Evolutionary conservation across 2,113 vertebrate genomes (phyloP).

Genomic region (Beaufortia kweichowensis): DNA sequence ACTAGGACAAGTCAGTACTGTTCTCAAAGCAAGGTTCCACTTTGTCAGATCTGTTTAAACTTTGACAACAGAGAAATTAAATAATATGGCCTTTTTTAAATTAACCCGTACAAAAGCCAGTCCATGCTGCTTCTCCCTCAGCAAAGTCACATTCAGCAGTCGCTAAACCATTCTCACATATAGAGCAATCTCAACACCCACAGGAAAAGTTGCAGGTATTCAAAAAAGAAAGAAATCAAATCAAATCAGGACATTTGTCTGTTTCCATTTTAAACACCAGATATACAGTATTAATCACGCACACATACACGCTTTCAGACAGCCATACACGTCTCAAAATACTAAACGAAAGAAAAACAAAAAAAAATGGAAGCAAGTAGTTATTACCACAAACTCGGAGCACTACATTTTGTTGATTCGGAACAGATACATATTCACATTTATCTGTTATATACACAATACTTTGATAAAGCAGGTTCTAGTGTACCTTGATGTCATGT

Average conservation of each 20-base stretch:
- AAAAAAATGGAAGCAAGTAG: conserved; percentile 71
- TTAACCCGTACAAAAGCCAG: conserved; percentile 82
- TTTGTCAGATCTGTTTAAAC: conserved; percentile 72
- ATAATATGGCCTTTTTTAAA: conserved; percentile 80
- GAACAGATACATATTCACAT: conserved; percentile 79
- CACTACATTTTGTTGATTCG: conserved; percentile 69
- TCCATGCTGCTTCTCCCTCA: conserved; percentile 76
- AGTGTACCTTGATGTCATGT: conserved; percentile 69
- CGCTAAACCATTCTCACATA: conserved; percentile 75
- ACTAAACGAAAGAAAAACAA: conserved; percentile 50
- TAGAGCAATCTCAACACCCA: conserved; percentile 71
- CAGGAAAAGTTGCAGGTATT: conserved; percentile 72
- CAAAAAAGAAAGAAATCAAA: conserved; percentile 53
- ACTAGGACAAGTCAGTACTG: conserved; percentile 52
- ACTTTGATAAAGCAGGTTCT: conserved; percentile 65
- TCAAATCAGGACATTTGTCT: conserved; percentile 68
- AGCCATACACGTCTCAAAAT: conserved; percentile 67
- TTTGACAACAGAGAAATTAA: conserved; percentile 78
- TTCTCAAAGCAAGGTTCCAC: conserved; percentile 77
- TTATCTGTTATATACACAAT: conserved; percentile 77
- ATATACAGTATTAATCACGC: conserved; percentile 80
- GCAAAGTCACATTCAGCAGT: conserved; percentile 84
- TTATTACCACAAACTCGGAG: conserved; percentile 76
- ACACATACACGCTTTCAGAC: conserved; percentile 64
- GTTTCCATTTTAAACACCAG: conserved; percentile 73